Evolutionary conservation across 2,113 vertebrate genomes (phyloP).

Genomic region (Sterna hirundo): DNA sequence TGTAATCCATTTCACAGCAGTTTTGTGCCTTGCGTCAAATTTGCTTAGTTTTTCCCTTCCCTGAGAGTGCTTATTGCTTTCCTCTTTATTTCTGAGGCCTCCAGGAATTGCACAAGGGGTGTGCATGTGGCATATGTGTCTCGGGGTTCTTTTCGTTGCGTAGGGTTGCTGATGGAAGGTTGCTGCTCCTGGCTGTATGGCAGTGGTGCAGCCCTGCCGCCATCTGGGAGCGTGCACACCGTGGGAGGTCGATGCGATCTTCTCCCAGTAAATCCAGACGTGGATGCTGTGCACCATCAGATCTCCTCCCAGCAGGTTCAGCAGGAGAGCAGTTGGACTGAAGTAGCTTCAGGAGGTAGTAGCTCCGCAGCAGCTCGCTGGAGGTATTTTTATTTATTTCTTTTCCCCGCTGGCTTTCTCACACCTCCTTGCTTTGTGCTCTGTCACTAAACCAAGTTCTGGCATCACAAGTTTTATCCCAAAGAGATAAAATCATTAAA

Average conservation of each 20-base stretch:
- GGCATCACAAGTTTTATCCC: background rate
- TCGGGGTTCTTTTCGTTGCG: fast-evolving
- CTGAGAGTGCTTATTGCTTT: background rate
- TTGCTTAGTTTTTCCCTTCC: background rate
- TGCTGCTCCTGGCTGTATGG: background rate
- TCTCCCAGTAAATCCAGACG: background rate
- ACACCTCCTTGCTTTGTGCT: background rate
- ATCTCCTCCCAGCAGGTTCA: background rate
- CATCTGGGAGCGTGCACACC: fast-evolving
- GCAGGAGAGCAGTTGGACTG: background rate
- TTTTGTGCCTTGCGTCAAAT: background rate
- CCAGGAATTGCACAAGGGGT: background rate
- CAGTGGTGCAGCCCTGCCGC: background rate
- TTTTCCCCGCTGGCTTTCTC: background rate
- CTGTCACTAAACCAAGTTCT: background rate
- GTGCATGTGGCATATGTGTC: background rate
- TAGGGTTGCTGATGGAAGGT: background rate
- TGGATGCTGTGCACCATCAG: background rate
- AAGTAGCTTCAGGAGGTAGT: background rate
- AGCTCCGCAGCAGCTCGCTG: background rate
- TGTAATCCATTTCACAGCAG: background rate
- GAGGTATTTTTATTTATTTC: background rate
- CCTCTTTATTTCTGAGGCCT: background rate
- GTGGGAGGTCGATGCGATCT: background rate
- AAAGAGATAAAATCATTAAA: background rate